Percentiles rank a stretch among this genome's conserved stretches.
phyloP scores from a whole-genome alignment of 2,888 invertebrate genomes.

The Netelia fuscicornis region DNA sequence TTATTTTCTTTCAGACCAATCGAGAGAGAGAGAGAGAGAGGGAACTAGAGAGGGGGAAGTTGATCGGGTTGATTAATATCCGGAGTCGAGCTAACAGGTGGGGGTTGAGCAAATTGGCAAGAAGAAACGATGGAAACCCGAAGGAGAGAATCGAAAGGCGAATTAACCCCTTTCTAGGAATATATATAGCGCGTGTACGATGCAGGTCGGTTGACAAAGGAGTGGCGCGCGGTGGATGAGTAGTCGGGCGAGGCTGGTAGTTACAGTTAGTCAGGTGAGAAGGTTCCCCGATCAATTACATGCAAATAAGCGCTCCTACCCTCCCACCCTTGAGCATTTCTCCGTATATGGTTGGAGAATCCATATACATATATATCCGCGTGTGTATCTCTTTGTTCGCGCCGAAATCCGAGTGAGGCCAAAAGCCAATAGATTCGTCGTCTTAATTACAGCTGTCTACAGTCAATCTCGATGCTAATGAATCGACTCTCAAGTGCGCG shows the following conservation, averaged over 20 bases:
- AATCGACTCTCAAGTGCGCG: conserved; percentile 73
- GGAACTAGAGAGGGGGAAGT: background rate
- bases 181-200: conserved; percentile 28
- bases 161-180: conserved; percentile 28
- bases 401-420: conserved; percentile 58
- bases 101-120: conserved; percentile 62
- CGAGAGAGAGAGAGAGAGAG: too few species aligned
- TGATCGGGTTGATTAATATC: conserved; percentile 67
- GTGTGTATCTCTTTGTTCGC: conserved; percentile 61
- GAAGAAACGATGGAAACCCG: conserved; percentile 41
- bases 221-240: conserved; percentile 54
- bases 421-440: conserved; percentile 81
- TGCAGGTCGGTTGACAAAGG: conserved; percentile 68
- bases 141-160: conserved; percentile 24
- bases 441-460: conserved; percentile 84
- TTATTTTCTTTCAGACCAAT: background rate
- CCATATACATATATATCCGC: background rate
- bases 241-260: conserved; percentile 52
- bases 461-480: conserved; percentile 85
- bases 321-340: conserved; percentile 61
- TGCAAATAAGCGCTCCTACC: conserved; percentile 80
- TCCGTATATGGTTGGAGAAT: conserved; percentile 52
- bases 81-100: conserved; percentile 63
- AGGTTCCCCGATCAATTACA: conserved; percentile 77
- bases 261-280: conserved; percentile 74